Evolutionary conservation across 2,797 vertebrate genomes (phyloP).

Genomic region (Platyrinchus mystaceus): DNA sequence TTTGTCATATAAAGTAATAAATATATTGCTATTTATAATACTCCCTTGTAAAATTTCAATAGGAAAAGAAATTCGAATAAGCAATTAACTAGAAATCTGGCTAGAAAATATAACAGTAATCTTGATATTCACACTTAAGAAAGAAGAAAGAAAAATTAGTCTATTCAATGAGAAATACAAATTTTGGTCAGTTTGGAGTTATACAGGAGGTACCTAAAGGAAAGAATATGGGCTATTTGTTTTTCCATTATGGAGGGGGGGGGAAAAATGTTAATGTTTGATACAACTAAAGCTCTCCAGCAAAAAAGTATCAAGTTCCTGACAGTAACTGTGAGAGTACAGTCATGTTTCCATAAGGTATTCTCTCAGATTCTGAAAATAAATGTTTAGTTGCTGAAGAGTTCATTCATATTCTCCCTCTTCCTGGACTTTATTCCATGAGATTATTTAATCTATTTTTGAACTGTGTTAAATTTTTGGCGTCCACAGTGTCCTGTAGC

Average conservation of each 20-base stretch:
- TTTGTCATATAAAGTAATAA: background rate
- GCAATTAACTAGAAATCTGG: background rate
- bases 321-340: background rate
- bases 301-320: background rate
- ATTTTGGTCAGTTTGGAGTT: background rate
- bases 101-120: background rate
- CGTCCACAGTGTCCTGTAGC: background rate
- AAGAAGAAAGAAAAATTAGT: background rate
- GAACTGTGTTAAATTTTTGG: background rate
- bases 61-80: background rate
- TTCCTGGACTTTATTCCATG: background rate
- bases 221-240: background rate
- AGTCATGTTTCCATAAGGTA: background rate
- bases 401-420: background rate
- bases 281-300: background rate
- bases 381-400: background rate
- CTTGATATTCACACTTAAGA: background rate
- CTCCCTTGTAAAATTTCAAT: fast-evolving
- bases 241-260: background rate
- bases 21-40: background rate
- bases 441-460: background rate
- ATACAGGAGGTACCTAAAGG: background rate
- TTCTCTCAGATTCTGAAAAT: background rate
- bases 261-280: background rate
- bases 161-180: background rate